Base-by-base conservation (phyloP, 92 coral and sea anemone genomes). In the Epizoanthus illoricatus region DNA sequence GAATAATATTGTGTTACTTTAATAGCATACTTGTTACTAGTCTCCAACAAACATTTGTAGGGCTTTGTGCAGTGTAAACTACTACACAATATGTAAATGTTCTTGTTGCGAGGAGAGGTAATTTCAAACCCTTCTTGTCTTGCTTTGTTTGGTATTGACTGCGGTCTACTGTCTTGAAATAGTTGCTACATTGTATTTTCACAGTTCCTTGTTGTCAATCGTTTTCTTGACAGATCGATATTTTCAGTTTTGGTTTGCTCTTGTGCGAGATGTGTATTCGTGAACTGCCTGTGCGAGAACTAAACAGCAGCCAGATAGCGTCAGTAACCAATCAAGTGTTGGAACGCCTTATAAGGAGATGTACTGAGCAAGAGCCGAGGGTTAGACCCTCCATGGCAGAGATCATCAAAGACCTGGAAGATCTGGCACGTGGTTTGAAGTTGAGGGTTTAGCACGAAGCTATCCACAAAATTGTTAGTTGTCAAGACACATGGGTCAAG, bases 211-310 rank as follows among this genome's bases (percentile, higher is more conserved):
- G 3, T 28, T 45, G 5, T 10, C 24, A 6, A 56, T 54, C 24
- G 61, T 83, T 23, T 40, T 62, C 73, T 57, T 56, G 73, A 8
- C 80, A 95, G 97, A 89, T 95, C 69, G 98, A 95, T 60, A 97
- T 95, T 33, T 95, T 70, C 85, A 95, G 98, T 62, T 95, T 95
- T 83, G 98, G 98, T 33, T 62, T 93, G 62, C 80, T 95, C 73
- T 80, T 95, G 49, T 93, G 97, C 49, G 98, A 95, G 79, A 93
- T 95, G 97, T 88, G 94, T 76, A 95, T 88, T 74, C 94, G 97
- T 39, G 98, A 95, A 80, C 94, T 95, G 20, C 98, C 98, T 2
- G 98, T 95, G 0, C 95, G 93, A 91, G 87, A 66, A 89, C 56
- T 80, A 89, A 19, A 41, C 88, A 86, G 86, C 91, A 70, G 88